Evolutionary conservation across 1,140 invertebrate species (phyloP).

Genomic region (Macrobrachium rosenbergii): DNA sequence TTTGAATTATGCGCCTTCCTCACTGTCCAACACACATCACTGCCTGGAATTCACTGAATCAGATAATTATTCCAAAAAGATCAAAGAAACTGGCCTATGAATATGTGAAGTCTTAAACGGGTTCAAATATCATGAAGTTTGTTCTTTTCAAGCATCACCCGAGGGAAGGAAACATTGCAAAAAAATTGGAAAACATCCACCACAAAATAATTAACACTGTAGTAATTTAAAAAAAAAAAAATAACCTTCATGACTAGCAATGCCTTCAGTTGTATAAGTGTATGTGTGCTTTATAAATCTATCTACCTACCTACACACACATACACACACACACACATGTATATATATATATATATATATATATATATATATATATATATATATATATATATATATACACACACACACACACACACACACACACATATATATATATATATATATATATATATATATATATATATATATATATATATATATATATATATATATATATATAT

Average conservation of each 20-base stretch:
- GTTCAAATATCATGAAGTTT: too few species aligned
- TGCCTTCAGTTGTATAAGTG: too few species aligned
- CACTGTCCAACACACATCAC: not conserved
- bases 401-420: not conserved
- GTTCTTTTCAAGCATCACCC: too few species aligned
- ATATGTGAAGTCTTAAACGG: too few species aligned
- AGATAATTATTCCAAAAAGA: too few species aligned
- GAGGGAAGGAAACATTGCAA: too few species aligned
- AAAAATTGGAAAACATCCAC: too few species aligned
- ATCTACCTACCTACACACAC: not conserved
- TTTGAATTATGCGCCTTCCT: not conserved
- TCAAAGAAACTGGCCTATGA: too few species aligned
- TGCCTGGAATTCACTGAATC: not conserved
- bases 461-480: not conserved
- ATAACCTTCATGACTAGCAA: too few species aligned
- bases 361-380: slow-evolving; percentile 1
- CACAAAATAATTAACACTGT: not conserved
- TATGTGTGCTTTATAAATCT: too few species aligned
- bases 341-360: not conserved
- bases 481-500: slow-evolving; percentile 8
- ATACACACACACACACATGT: not conserved
- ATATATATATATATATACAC: not conserved
- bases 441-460: not conserved
- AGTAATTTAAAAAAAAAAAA: not conserved
- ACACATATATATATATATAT: not conserved